A percentile compares a stretch with the other conserved stretches of the same genome.
phyloP scores from a whole-genome alignment of 2,888 invertebrate genomes.

The Melieria crassipennis region DNA sequence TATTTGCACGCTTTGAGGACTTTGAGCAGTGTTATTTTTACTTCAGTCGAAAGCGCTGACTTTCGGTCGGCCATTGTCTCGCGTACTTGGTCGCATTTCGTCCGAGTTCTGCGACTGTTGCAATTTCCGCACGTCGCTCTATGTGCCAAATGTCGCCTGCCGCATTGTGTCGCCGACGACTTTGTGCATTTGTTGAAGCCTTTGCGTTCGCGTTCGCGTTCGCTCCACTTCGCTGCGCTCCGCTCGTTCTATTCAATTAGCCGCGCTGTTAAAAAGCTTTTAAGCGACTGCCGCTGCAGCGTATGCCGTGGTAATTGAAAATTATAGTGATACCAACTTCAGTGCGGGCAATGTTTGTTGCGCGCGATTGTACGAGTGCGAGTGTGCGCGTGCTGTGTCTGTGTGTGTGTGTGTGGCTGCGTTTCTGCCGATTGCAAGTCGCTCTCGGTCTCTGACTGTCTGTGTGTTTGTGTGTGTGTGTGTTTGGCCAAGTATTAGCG shows the following conservation, averaged over 20 bases:
- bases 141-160: no score
- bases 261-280: conserved; percentile 49
- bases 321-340: conserved; percentile 28
- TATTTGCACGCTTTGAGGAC: no score
- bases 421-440: background rate
- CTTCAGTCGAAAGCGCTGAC: no score
- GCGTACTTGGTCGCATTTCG: no score
- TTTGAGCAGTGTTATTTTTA: no score
- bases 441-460: no score
- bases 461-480: background rate
- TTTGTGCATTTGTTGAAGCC: background rate
- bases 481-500: background rate
- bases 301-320: conserved; percentile 26
- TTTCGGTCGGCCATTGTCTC: no score
- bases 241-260: conserved; percentile 45
- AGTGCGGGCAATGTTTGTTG: background rate
- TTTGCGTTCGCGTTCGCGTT: background rate
- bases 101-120: no score
- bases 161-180: no score
- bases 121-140: no score
- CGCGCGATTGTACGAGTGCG: background rate
- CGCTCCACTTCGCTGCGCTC: background rate
- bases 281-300: conserved; percentile 37
- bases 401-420: background rate
- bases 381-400: background rate